Percentiles rank a stretch among this genome's conserved stretches.
phyloP scores from a whole-genome alignment of 2,888 invertebrate species.

The Girardia tigrina region DNA sequence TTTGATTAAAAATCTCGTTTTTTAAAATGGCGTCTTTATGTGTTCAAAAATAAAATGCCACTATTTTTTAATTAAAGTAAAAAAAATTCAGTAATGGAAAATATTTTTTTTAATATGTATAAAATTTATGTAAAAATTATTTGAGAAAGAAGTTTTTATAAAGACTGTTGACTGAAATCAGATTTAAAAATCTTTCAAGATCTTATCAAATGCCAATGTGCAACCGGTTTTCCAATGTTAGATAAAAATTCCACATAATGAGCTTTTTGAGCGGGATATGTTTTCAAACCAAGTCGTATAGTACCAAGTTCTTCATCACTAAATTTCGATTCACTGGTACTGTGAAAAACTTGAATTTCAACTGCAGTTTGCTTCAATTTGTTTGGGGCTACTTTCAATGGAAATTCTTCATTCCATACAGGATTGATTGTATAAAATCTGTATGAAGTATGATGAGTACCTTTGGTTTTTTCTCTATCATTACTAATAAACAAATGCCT shows the following conservation, averaged over 20 bases:
- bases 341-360: slow-evolving; percentile 14
- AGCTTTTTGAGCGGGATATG: neutral
- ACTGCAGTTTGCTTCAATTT: neutral
- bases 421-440: neutral
- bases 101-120: no score
- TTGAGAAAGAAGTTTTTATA: no score
- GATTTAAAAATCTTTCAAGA: neutral
- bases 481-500: slow-evolving; percentile 15
- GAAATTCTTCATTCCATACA: neutral
- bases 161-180: no score
- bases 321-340: neutral
- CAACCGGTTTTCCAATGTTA: neutral
- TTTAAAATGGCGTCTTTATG: no score
- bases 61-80: no score
- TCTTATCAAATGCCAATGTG: neutral
- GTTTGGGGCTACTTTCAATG: neutral
- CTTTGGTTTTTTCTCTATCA: slow-evolving; percentile 18
- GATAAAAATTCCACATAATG: slow-evolving; percentile 9
- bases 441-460: neutral
- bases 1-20: no score
- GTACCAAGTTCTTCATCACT: neutral
- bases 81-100: no score
- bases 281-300: neutral
- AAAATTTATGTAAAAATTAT: no score
- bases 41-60: no score